Percentiles rank a stretch among this genome's conserved stretches.
phyloP scores from a whole-genome alignment of 2,113 vertebrate genomes.

The Pedionomus torquatus region DNA sequence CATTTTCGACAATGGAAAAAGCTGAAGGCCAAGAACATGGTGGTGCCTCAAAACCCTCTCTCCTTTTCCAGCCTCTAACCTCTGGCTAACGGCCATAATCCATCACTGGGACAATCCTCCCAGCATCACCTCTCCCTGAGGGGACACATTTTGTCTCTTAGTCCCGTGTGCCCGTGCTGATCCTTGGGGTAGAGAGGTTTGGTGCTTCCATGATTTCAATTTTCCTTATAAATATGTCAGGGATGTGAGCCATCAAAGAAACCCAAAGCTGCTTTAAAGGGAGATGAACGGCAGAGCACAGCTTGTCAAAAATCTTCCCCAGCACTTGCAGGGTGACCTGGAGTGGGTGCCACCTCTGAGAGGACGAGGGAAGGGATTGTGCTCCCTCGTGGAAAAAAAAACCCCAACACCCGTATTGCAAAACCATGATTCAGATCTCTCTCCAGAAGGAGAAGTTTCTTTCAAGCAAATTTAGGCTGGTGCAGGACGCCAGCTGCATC shows the following conservation, averaged over 20 bases:
- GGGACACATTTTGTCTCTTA: not conserved
- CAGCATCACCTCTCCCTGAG: not conserved
- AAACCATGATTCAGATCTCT: not conserved
- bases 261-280: not conserved
- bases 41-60: not conserved
- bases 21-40: conserved; percentile 32
- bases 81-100: not conserved
- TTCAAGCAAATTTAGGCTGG: not conserved
- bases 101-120: not conserved
- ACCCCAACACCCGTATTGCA: not conserved
- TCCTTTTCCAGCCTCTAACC: not conserved
- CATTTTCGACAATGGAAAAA: conserved; percentile 13
- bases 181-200: not conserved
- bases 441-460: not conserved
- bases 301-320: not conserved
- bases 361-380: not conserved
- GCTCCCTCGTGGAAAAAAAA: no score
- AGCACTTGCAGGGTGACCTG: not conserved
- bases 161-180: not conserved
- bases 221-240: not conserved
- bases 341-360: rapidly evolving
- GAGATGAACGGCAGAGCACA: not conserved
- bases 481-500: not conserved
- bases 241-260: not conserved
- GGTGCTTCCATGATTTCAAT: not conserved